These are phyloP conservation scores for Metopia argyrocephala DNA, from an alignment of 2,888 invertebrate genomes.

Conservation along the genomic window DNA sequence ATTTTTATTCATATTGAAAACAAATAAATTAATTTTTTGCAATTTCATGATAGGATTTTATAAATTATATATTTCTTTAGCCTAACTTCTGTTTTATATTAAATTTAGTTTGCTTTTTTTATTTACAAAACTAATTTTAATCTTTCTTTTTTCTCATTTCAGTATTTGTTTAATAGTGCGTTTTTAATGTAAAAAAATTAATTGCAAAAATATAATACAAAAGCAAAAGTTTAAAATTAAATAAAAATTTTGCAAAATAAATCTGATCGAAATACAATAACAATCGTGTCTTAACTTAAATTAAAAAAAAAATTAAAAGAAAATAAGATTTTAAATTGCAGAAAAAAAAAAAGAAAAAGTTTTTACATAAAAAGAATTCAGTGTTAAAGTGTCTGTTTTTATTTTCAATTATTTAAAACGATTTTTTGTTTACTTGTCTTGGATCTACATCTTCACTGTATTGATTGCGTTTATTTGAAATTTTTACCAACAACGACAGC, in stretches of 20 bases:
- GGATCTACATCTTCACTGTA: slow-evolving; percentile 37
- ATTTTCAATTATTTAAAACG: no score
- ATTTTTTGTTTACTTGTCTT: no score
- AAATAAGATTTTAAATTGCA: background rate
- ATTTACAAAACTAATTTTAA: no score
- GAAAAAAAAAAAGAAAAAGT: background rate
- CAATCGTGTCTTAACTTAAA: background rate
- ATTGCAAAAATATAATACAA: background rate
- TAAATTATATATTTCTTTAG: no score
- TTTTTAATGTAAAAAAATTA: background rate
- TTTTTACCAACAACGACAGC: slow-evolving; percentile 35
- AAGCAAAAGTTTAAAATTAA: background rate
- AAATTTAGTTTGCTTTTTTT: no score
- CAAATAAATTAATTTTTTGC: no score
- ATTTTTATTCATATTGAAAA: no score
- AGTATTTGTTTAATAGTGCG: no score
- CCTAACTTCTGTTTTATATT: no score
- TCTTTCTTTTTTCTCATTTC: no score
- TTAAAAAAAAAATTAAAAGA: background rate
- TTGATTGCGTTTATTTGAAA: slow-evolving; percentile 60
- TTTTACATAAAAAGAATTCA: background rate
- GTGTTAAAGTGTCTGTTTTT: no score
- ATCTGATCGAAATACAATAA: background rate
- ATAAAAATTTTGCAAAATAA: background rate
- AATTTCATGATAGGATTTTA: no score